Evolutionary conservation across 1,140 invertebrate species (phyloP), one percentile per base, ranked within the genome.

Genomic region (Brachionus calyciflorus): DNA sequence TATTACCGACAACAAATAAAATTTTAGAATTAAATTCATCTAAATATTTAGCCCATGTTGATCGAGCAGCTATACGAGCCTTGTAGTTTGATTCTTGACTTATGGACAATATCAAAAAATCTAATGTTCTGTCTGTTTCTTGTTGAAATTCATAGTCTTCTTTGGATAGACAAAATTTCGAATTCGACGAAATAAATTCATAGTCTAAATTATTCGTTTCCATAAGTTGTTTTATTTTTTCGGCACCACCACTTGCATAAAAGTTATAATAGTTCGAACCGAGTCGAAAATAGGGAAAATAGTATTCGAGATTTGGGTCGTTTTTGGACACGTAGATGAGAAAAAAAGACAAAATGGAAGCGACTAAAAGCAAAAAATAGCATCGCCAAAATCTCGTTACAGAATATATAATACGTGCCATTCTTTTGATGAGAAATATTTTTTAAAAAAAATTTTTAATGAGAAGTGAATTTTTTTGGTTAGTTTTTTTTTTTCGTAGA

Each of bases 211-310:
- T 40, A 24, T 55, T 73, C 24, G 69, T 24, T 55, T 51, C 69
- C 69, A 73, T 73, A 6, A 73, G 24, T 46, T 73, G 49, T 73
- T 73, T 73, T 73, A 73, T 73, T 30, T 55, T 55, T 51, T 49
- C 26, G 6, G 51, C 46, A 0, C 51, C 69, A 6, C 46, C 69
- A 28, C 51, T 55, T 19, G 69, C 46, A 10, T 73, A 73, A 37
- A 51, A 73, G 19, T 73, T 49, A 24, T 73, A 73, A 33, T 51
- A 73, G 69, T 73, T 30, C 21, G 69, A 73, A 46, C 69, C 69
- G 28, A 73, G 69, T 14, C 69, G 69, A 73, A 73, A 73, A 33
- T 49, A 73, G 6, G 69, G 69, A 73, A 73, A 73, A 24, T 73
- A 73, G 46, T 55, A 51, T 28, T 55, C 51, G 6, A 73, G 24